A percentile compares a stretch with the other conserved stretches of the same genome.
Conservation (phyloP, 2,113 vertebrate species). For the Nycticebus coucang region DNA sequence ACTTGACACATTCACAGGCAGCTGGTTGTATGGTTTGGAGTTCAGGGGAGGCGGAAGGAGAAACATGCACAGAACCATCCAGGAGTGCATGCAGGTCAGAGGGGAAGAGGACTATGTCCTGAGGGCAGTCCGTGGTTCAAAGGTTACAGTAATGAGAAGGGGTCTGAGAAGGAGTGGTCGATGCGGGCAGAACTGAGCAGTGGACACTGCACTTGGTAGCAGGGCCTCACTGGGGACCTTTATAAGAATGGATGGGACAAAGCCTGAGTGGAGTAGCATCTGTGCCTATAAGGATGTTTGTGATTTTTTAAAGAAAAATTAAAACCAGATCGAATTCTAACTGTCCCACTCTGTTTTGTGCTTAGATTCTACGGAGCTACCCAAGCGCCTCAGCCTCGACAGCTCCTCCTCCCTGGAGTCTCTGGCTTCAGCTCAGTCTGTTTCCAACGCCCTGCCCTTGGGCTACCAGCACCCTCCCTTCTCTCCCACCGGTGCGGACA, state of each 20-base stretch:
- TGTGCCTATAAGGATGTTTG: background rate
- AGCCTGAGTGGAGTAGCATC: background rate
- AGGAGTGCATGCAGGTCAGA: background rate
- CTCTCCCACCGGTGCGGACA: slow-evolving; percentile 93
- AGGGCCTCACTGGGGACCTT: background rate
- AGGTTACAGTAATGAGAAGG: background rate
- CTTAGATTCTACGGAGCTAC: slow-evolving; percentile 96
- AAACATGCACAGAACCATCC: background rate
- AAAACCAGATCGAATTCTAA: background rate
- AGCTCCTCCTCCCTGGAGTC: slow-evolving; percentile 98
- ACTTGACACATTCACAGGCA: background rate
- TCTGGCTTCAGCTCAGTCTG: slow-evolving; percentile 94
- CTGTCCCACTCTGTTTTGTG: background rate
- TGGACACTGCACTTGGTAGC: background rate
- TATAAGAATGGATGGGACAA: background rate
- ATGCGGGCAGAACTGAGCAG: background rate
- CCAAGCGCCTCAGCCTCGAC: slow-evolving; percentile 96
- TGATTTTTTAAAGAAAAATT: background rate
- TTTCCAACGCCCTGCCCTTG: slow-evolving; percentile 90
- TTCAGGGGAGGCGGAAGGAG: background rate
- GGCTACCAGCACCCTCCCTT: slow-evolving; percentile 93
- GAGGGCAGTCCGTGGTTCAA: background rate
- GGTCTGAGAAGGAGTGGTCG: rapidly evolving
- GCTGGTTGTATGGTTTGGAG: background rate
- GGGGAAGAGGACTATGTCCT: background rate